phyloP scores from a whole-genome alignment of 92 coral and sea anemone genomes.

The Parazoanthus darwini region DNA sequence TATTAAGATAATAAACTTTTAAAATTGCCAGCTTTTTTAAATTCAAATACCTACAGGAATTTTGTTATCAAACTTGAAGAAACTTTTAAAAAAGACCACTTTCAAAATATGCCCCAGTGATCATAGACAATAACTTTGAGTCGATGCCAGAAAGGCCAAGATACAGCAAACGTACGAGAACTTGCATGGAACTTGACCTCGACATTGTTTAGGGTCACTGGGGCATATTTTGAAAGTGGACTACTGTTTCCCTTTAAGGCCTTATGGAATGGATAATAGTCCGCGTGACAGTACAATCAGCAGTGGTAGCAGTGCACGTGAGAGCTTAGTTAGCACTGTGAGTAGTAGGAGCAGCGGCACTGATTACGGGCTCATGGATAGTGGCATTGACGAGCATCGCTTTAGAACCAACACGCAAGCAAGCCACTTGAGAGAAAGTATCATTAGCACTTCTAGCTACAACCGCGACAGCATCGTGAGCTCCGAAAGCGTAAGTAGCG shows the following conservation, averaged over 20 bases:
- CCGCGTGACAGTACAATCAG: conserved; percentile 80
- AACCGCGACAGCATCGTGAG: conserved; percentile 39
- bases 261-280: conserved; percentile 3
- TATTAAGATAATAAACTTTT: too few relatives aligned
- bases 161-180: too few relatives aligned
- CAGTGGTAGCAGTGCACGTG: conserved; percentile 73
- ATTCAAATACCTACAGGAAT: too few relatives aligned
- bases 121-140: too few relatives aligned
- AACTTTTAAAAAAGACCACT: too few relatives aligned
- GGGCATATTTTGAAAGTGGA: too few relatives aligned
- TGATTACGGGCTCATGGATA: conserved; percentile 55
- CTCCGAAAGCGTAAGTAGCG: conserved; percentile 69
- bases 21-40: too few relatives aligned
- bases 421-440: not conserved
- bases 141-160: too few relatives aligned
- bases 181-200: too few relatives aligned
- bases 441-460: not conserved
- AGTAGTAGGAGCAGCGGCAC: conserved; percentile 72
- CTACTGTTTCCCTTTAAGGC: not conserved
- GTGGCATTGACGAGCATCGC: conserved; percentile 60
- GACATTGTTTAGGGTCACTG: too few relatives aligned
- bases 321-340: conserved; percentile 59
- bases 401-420: not conserved
- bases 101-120: too few relatives aligned
- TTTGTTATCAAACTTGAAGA: not conserved